Percentiles rank a stretch among this genome's conserved stretches.
These are phyloP conservation scores for Neosalanx taihuensis DNA, from an alignment of 2,797 vertebrate species.

Conservation along the genomic window DNA sequence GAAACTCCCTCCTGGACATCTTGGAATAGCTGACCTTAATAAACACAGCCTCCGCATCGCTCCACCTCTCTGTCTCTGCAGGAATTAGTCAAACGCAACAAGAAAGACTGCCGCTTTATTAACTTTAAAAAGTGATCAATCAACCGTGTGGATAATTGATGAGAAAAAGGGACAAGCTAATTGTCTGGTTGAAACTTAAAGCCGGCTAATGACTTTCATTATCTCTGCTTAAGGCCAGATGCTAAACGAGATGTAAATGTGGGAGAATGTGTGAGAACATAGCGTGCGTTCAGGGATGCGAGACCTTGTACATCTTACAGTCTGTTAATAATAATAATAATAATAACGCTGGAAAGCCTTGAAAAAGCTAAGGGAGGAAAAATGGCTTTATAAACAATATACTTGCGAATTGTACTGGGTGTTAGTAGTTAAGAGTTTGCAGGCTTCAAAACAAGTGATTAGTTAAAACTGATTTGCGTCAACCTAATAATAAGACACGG, in stretches of 20 bases:
- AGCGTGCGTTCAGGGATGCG: background rate
- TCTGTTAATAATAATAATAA: background rate
- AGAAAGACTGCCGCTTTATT: slow-evolving; percentile 9
- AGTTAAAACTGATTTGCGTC: too few species aligned
- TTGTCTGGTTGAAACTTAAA: slow-evolving; percentile 19
- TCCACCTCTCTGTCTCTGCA: slow-evolving; percentile 5
- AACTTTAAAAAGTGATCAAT: slow-evolving; percentile 17
- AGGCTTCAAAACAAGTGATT: too few species aligned
- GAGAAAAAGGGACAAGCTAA: slow-evolving; percentile 12
- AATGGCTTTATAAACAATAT: too few species aligned
- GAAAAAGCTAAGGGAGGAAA: too few species aligned
- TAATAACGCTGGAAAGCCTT: background rate
- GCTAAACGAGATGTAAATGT: slow-evolving; percentile 14
- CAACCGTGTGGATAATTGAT: slow-evolving; percentile 30
- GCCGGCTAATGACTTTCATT: slow-evolving; percentile 20
- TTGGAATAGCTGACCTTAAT: slow-evolving; percentile 6
- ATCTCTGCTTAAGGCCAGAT: slow-evolving; percentile 13
- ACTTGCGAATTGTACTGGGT: too few species aligned
- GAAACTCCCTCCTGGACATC: background rate
- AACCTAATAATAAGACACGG: too few species aligned
- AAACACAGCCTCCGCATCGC: background rate
- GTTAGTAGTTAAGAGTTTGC: too few species aligned
- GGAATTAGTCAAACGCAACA: slow-evolving; percentile 24
- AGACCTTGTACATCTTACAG: background rate
- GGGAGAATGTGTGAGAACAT: background rate